Base-by-base conservation (phyloP, 2,113 vertebrate species). In the Alexandromys fortis region DNA sequence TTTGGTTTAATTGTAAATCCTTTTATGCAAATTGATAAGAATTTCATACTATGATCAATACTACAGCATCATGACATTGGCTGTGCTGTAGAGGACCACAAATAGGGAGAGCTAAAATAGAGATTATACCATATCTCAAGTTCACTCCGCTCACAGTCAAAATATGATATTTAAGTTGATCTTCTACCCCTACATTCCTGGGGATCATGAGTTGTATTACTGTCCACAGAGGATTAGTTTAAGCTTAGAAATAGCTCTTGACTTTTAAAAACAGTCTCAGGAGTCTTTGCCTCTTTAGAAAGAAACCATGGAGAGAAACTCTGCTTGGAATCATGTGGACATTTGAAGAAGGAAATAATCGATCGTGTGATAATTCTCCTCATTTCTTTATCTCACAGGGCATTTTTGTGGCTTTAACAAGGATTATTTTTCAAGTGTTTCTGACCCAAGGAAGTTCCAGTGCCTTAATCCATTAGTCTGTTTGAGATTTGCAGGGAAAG, bases 341-440 rank as follows among this genome's bases (percentile, higher is more conserved):
- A 58, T 81, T 89, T 96, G 52, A 49, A 73, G 82, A 94, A 94
- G 45, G 55, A 89, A 86, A 87, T 92, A 82, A 81, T 73, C 81
- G 70, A 91, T 94, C 11, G 8, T 67, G 8, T 70, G 49, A 91
- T 82, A 42, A 90, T 95, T 89, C 79, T 65, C 77, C 42, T 89
- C 92, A 33, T 7, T 90, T 81, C 24, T 38, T 82, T 92, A 82
- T 28, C 61, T 95, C 79, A 86, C 2, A 67, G 61, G 45, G 33
- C 38, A 89, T 86, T 96, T 95, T 82, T 94, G 82, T 63, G 72
- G 35, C 35, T 91, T 47, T 86, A 55, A 52, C 89, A 86, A 75
- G 38, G 89, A 75, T 92, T 78, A 90, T 92, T 96, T 96, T 94
- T 92, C 70, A 92, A 89, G 63, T 45, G 63, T 86, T 95, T 87